Conservation (phyloP, 2,888 invertebrate genomes). For the Mimumesa dahlbomi region DNA sequence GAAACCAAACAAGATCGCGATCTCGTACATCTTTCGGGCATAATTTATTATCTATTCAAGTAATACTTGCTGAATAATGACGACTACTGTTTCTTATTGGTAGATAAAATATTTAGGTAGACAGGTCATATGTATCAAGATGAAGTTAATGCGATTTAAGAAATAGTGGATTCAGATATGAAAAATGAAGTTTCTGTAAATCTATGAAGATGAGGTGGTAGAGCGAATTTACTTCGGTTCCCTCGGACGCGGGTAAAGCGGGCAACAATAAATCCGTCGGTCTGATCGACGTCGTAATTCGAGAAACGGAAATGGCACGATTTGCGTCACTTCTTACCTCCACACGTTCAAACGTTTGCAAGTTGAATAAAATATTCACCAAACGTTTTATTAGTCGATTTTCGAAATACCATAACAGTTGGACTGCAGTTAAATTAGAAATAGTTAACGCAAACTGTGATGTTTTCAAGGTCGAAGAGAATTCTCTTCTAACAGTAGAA, state of each 20-base stretch:
- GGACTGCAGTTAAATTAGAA: slow-evolving; percentile 11
- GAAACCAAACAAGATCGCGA: no score
- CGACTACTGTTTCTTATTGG: no score
- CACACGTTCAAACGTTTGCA: background rate
- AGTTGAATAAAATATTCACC: slow-evolving; percentile 3
- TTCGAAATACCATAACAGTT: background rate
- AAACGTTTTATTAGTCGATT: slow-evolving; percentile 5
- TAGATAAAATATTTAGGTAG: no score
- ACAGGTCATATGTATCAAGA: no score
- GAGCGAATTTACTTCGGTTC: slow-evolving; percentile 21
- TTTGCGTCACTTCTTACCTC: background rate
- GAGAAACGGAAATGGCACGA: slow-evolving; percentile 28
- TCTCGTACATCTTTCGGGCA: background rate
- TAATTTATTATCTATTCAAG: background rate
- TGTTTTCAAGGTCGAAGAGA: background rate
- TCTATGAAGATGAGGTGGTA: background rate
- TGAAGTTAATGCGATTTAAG: background rate
- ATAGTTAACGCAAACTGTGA: no score
- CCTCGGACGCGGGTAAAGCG: slow-evolving; percentile 1
- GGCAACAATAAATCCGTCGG: slow-evolving; percentile 36
- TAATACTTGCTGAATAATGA: background rate
- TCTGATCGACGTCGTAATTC: slow-evolving; percentile 34
- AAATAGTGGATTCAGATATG: background rate
- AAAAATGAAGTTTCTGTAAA: background rate
- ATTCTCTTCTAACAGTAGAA: no score